These are phyloP conservation scores for Marasmarcha lunaedactyla DNA, from an alignment of 2,888 invertebrate species.

Conservation along the genomic window DNA sequence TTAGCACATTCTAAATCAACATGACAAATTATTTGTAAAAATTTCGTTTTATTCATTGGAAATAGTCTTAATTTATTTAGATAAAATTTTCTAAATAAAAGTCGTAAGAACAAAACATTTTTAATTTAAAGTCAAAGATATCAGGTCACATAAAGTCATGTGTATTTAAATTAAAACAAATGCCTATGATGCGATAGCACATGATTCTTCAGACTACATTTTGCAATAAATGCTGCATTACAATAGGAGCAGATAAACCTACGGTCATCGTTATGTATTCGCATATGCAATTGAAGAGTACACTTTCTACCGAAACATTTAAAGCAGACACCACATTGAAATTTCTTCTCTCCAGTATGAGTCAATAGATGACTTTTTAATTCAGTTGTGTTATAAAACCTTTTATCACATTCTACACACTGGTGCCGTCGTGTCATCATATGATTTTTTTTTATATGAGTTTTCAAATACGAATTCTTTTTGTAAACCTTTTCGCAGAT, in stretches of 20 bases:
- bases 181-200: not conserved
- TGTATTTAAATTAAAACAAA: no score
- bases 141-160: no score
- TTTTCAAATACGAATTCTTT: no score
- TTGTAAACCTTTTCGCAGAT: not conserved
- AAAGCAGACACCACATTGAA: slow-evolving; percentile 3
- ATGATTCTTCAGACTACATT: not conserved
- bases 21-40: no score
- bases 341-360: slow-evolving; percentile 6
- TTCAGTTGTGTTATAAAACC: slow-evolving; percentile 26
- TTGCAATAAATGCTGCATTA: not conserved
- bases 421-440: slow-evolving; percentile 5
- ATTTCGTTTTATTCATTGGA: no score
- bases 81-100: no score
- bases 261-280: not conserved
- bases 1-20: no score
- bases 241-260: slow-evolving; percentile 1
- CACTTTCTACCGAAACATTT: not conserved
- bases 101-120: no score
- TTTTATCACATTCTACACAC: slow-evolving; percentile 17
- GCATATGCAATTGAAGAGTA: not conserved
- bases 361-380: slow-evolving; percentile 20
- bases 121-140: no score
- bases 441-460: no score
- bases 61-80: no score